Conservation (phyloP, 1,140 invertebrate genomes). For the Diabrotica virgifera region DNA sequence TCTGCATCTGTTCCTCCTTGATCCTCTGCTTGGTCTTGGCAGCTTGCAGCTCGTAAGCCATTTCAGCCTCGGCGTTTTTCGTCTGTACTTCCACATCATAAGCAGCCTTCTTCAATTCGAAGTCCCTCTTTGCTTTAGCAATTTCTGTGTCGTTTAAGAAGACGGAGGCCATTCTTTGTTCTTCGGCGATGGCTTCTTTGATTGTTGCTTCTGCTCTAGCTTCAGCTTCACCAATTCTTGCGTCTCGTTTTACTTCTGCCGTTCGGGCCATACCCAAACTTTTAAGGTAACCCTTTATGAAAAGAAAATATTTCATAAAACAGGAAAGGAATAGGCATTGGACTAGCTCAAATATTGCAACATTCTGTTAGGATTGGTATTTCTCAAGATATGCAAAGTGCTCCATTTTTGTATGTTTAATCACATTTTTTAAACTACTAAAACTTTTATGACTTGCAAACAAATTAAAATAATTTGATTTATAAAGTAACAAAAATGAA, state of each 20-base stretch:
- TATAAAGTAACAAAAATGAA: no score
- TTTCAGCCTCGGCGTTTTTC: slow-evolving; percentile 89
- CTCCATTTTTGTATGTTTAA: no score
- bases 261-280: slow-evolving; percentile 94
- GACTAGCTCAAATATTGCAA: background rate
- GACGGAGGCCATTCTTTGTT: slow-evolving; percentile 89
- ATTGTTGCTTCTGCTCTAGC: slow-evolving; percentile 84
- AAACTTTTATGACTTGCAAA: no score
- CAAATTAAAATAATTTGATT: no score
- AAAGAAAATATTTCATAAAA: background rate
- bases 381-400: no score
- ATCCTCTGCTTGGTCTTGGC: slow-evolving; percentile 95
- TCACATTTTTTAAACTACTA: no score
- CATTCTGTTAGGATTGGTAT: background rate
- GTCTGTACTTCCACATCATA: slow-evolving; percentile 97
- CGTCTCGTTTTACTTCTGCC: slow-evolving; percentile 94
- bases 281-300: slow-evolving; percentile 82
- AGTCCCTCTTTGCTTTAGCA: slow-evolving; percentile 92
- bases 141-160: slow-evolving; percentile 95
- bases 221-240: slow-evolving; percentile 94
- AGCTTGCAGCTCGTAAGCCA: slow-evolving; percentile 91
- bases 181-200: slow-evolving; percentile 93
- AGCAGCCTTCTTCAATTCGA: slow-evolving; percentile 94
- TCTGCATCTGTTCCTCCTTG: slow-evolving; percentile 96
- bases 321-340: no score